Evolutionary conservation across 2,888 invertebrate species (phyloP).

Genomic region (Dasypogon diadema): DNA sequence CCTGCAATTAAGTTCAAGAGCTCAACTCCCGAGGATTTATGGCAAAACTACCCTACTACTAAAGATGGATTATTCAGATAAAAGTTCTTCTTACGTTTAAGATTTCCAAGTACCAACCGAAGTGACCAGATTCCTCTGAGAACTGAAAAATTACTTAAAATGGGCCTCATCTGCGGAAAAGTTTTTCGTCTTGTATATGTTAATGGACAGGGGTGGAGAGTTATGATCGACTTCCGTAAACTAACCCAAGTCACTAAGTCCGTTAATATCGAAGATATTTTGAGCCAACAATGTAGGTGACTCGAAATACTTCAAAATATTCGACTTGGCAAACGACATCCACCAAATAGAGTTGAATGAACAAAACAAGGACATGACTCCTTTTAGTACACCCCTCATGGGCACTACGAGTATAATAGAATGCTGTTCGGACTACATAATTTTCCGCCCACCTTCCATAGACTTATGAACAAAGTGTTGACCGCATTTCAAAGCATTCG

Average conservation of each 20-base stretch:
- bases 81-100: too few species aligned
- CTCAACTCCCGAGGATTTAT: too few species aligned
- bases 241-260: background rate
- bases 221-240: background rate
- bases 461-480: background rate
- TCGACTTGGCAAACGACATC: background rate
- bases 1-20: too few species aligned
- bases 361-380: background rate
- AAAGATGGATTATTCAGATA: too few species aligned
- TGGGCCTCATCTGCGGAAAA: too few species aligned
- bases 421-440: background rate
- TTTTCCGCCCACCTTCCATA: background rate
- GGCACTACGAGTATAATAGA: background rate
- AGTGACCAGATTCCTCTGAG: too few species aligned
- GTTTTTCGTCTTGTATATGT: too few species aligned
- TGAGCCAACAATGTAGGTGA: background rate
- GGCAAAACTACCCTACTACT: too few species aligned
- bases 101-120: too few species aligned
- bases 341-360: background rate
- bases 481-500: too few species aligned
- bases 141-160: too few species aligned
- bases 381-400: background rate
- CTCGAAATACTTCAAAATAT: background rate
- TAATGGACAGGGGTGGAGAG: too few species aligned
- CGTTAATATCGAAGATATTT: background rate